Base-by-base conservation (phyloP, 2,797 vertebrate genomes). In the Amblyopsis hoosieri region DNA sequence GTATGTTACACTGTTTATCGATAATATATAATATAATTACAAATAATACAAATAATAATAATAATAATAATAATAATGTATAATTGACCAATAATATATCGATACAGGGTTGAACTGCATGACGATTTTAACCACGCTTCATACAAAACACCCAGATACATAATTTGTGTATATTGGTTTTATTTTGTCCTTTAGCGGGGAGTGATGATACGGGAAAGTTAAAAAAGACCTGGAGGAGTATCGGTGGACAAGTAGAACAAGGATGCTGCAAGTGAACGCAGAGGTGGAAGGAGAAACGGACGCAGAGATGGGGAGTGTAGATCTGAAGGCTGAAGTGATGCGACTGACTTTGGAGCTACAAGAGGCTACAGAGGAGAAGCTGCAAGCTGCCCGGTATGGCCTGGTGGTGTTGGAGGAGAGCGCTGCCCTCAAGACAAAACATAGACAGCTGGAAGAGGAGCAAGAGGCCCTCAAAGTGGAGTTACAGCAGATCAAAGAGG, bases 401-500 rank as follows among this genome's bases (percentile, higher is more conserved):
- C 87, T 96, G 71, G 95, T 89, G 2, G 93, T 95, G 61, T 75
- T 96, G 66, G 94, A 96, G 81, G 94, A 96, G 76, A 95, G 93
- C 15, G 79, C 91, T 0, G 86, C 88, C 2, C 85, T 95, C 29
- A 94, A 94, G 84, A 84, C 59, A 54, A 93, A 90, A 69, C 87
- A 93, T 76, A 72, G 78, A 58, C 93, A 94, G 56, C 89, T 95
- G 75, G 94, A 96, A 74, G 90, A 92, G 62, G 94, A 96, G 52
- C 89, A 93, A 12, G 94, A 95, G 63, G 58, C 64, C 7, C 83
- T 95, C n/a, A 93, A 81, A 68, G 56, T 62, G 31, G 95, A 95
- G 79, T 72, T 95, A 10, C 90, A 92, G 76, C 92, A 93, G 62
- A 87, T 95, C 53, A 93, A 77, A 80, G 94, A 95, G 91, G 95